Conservation (phyloP, 2,113 vertebrate genomes). For the Oophaga pumilio region DNA sequence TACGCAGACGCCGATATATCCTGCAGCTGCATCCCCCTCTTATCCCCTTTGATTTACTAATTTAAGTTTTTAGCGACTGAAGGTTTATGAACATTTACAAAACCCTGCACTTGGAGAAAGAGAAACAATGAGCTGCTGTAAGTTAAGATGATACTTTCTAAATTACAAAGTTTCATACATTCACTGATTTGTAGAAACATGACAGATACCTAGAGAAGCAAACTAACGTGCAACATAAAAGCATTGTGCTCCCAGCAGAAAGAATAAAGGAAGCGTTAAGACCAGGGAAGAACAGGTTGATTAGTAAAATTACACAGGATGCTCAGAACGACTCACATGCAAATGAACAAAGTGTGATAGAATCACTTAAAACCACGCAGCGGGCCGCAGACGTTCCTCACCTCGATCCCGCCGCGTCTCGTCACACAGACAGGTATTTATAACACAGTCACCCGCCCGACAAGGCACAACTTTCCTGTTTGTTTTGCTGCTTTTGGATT, state of each 20-base stretch:
- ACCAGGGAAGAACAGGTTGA: constrained; percentile 7
- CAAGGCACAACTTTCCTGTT: background rate
- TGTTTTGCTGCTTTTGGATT: background rate
- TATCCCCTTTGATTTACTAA: background rate
- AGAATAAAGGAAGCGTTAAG: constrained; percentile 23
- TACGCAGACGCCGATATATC: background rate
- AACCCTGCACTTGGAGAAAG: no score
- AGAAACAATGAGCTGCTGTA: no score
- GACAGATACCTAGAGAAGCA: background rate
- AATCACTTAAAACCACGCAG: constrained; percentile 20
- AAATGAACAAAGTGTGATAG: constrained; percentile 45
- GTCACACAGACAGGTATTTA: constrained; percentile 15
- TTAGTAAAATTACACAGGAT: constrained; percentile 1
- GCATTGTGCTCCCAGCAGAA: background rate
- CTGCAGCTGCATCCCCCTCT: background rate
- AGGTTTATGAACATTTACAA: background rate
- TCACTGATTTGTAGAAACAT: background rate
- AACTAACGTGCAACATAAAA: background rate
- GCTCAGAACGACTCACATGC: constrained; percentile 23
- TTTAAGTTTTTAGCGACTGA: background rate
- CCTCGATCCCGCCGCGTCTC: background rate
- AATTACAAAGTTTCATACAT: background rate
- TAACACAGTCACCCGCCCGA: background rate
- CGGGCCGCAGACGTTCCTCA: background rate
- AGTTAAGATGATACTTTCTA: no score